Conservation (phyloP, 2,888 invertebrate species). For the Lapara coniferarum region DNA sequence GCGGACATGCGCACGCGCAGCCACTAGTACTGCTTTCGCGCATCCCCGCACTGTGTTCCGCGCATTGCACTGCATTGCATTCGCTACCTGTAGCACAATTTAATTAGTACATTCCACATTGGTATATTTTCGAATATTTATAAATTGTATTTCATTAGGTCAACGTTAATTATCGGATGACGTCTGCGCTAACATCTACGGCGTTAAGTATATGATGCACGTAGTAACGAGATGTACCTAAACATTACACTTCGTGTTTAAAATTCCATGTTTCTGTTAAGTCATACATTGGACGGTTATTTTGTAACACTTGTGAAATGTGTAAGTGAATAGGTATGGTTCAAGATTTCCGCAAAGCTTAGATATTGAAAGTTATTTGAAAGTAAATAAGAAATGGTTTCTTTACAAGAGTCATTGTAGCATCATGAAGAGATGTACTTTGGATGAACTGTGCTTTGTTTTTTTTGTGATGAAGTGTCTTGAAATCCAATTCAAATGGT, state of each 20-base stretch:
- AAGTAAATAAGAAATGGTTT: neutral
- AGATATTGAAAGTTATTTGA: conserved; percentile 11
- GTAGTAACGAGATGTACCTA: neutral
- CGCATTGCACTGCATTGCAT: conserved; percentile 69
- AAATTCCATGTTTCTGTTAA: neutral
- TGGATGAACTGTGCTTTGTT: neutral
- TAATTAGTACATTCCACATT: neutral
- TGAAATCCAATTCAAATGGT: neutral
- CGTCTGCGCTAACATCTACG: too few species aligned
- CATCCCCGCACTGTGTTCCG: conserved; percentile 71
- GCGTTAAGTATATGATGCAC: too few species aligned
- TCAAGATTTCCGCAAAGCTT: neutral
- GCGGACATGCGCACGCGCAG: conserved; percentile 91
- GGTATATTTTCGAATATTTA: neutral
- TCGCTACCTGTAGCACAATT: conserved; percentile 54
- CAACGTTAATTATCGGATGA: neutral
- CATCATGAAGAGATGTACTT: neutral
- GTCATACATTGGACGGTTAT: conserved; percentile 2
- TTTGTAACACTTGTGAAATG: conserved; percentile 5
- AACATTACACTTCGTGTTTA: neutral
- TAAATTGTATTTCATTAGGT: neutral
- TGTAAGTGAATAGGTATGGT: neutral
- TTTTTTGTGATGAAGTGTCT: neutral
- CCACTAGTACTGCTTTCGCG: conserved; percentile 46
- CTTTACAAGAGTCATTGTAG: neutral